phyloP scores from a whole-genome alignment of 1,140 invertebrate species.

The Whitmania pigra region DNA sequence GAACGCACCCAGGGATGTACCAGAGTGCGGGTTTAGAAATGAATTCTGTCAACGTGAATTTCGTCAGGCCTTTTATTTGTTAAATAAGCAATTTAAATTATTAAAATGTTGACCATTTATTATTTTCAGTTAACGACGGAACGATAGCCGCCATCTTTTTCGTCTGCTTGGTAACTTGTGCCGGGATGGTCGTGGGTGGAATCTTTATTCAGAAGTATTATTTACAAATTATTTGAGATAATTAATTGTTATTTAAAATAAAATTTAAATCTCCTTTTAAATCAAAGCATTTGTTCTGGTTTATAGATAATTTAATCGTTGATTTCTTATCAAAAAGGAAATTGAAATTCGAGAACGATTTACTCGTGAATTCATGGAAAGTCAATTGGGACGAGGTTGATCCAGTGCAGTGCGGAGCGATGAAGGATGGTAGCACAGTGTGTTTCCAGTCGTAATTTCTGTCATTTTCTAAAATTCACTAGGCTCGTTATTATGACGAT shows the following conservation, averaged over 20 bases:
- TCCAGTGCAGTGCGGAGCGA: not conserved
- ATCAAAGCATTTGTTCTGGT: not conserved
- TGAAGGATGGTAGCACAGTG: conserved; percentile 16
- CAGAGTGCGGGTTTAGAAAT: conserved; percentile 22
- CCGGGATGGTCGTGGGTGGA: not conserved
- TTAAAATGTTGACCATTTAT: not conserved
- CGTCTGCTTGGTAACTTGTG: not conserved
- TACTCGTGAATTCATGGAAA: conserved; percentile 16
- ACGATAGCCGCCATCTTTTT: not conserved
- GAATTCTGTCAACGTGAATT: conserved; percentile 19
- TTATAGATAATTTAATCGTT: not conserved
- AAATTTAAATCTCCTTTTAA: not conserved
- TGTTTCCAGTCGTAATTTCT: not conserved
- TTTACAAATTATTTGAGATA: too few species aligned
- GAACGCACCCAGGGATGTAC: conserved; percentile 17
- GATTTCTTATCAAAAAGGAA: not conserved
- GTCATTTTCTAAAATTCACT: not conserved
- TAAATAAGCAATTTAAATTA: not conserved
- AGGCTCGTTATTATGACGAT: too few species aligned
- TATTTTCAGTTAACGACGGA: conserved; percentile 4
- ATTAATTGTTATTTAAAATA: not conserved
- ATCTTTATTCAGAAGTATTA: not conserved
- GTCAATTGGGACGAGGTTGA: conserved; percentile 18
- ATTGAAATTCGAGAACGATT: conserved; percentile 15
- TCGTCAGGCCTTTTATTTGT: too few species aligned